Base-by-base conservation (phyloP, 2,888 invertebrate genomes). In the Melipona beecheii region DNA sequence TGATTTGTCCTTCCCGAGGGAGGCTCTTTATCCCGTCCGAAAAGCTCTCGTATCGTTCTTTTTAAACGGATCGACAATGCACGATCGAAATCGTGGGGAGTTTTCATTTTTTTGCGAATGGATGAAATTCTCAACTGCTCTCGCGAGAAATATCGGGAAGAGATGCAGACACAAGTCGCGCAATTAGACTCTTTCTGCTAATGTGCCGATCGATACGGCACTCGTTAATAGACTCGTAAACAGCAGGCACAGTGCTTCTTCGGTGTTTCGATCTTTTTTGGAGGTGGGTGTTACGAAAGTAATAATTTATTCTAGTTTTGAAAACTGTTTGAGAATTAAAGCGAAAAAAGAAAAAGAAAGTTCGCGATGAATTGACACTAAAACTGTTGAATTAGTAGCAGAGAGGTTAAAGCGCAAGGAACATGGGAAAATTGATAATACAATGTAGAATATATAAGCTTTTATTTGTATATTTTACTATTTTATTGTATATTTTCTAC, bases 171-270 rank as follows among this genome's bases (percentile, higher is more conserved):
- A 69, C 21, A 49, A 43, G 36, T 21, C 21, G 24, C 1, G 52
- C 36, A 73, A 64, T 73, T 73, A 73, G 52, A 73, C 31, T 31
- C 52, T n/a, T 17, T 24, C 21, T 36, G 73, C 64, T 62, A 62
- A 64, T 64, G 52, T 19, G 5, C 17, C 64, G 62, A 64, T 71
- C 58, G 17, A 58, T 58, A 71, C 71, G 43, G 11, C 21, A 4
- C 43, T 56, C 24, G 58, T 58, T 71, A 58, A 71, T 24, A n/a
- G 71, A 19, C 54, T 70, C 31, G 31, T 43, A 70, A 70, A 36
- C 56, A 36, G 4, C 31, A 31, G 31, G 54, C 21, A 36, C 56
- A 13, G n/a, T n/a, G n/a, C n/a, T n/a, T n/a, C 19, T 11, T 24
- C 24, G 1, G 13, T 24, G 3, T 15, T 31, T n/a, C 36, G 13